Base-by-base conservation (phyloP, 92 coral and sea anemone genomes). In the Isaurus tuberculatus region DNA sequence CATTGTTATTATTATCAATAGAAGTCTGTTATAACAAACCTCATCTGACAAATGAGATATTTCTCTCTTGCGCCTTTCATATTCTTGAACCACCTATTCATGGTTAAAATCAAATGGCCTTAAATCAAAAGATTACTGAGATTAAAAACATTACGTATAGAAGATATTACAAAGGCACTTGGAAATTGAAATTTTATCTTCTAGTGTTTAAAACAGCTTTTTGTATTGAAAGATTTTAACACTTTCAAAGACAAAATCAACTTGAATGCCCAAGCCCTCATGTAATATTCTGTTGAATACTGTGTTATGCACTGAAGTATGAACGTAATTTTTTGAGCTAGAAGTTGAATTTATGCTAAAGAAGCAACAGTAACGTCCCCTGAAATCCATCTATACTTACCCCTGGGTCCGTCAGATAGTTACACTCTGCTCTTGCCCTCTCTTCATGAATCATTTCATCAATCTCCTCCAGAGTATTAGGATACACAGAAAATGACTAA, bases 401-500 rank as follows among this genome's bases (percentile, higher is more conserved):
- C 93, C 91, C 89, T 48, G 98, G 98, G 42, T 94, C 90, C n/a
- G 98, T 95, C 81, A 88, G 96, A 40, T 95, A 94, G 64, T 94
- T 95, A 61, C 98, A 95, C 46, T 95, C 98, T 16, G 97, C 97
- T 77, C 95, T 91, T 6, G 98, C 99, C 73, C 90, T 80, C 91
- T 94, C 97, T 57, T 91, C 95, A 83, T 96, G 97, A 55, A 96
- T 96, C 94, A 90, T 85, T 71, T 92, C 96, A 58, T 94, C 98
- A 49, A 96, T 94, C 84, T 96, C 98, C 65, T 96, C 94, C 42
- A 96, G 82, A 40, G 96, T 84, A 34, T 92, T 93, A 23, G 99
- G 99, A 65, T 91, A 91, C 14, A 87, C 83, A 75, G 87, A 86
- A 84, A 96, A 96, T 16, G 97, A 92, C 99, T 96, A 79, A 33